These are phyloP conservation scores for Stenurella melanura DNA, from an alignment of 2,888 invertebrate species.

Conservation along the genomic window DNA sequence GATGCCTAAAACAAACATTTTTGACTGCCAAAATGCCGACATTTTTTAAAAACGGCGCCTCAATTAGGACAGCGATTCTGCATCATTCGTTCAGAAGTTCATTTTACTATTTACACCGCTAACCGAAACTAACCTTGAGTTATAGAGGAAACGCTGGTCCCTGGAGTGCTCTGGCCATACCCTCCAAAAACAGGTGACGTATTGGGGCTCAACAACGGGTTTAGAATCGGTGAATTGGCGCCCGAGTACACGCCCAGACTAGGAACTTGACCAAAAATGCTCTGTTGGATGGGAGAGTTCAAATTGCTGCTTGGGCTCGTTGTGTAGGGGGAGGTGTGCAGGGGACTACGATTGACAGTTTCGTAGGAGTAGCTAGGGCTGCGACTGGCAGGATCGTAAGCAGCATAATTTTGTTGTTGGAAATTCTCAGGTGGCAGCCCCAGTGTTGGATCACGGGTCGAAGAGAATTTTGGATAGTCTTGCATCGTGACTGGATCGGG, in stretches of 20 bases:
- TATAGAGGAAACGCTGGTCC: conserved; percentile 74
- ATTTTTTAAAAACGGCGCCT: neutral
- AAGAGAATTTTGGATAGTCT: conserved; percentile 55
- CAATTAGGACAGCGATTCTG: too few species aligned
- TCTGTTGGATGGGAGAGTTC: conserved; percentile 66
- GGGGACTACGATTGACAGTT: conserved; percentile 55
- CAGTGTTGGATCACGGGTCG: conserved; percentile 61
- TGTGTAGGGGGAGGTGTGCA: conserved; percentile 65
- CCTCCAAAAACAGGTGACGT: conserved; percentile 68
- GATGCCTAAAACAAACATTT: conserved; percentile 74
- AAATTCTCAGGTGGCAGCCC: conserved; percentile 62
- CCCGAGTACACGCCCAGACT: conserved; percentile 65
- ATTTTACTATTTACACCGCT: neutral
- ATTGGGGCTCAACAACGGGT: conserved; percentile 66
- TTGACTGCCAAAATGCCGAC: too few species aligned
- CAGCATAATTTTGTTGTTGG: conserved; percentile 54
- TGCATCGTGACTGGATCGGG: conserved; percentile 75
- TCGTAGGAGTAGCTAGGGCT: conserved; percentile 55
- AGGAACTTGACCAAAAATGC: conserved; percentile 62
- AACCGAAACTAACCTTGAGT: conserved; percentile 74
- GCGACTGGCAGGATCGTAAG: conserved; percentile 57
- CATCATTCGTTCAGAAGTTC: too few species aligned
- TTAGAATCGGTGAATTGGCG: conserved; percentile 67
- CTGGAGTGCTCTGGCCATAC: conserved; percentile 62
- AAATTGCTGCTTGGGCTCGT: conserved; percentile 67